phyloP scores from a whole-genome alignment of 2,888 invertebrate species.

The Leptopterna dolabrata region DNA sequence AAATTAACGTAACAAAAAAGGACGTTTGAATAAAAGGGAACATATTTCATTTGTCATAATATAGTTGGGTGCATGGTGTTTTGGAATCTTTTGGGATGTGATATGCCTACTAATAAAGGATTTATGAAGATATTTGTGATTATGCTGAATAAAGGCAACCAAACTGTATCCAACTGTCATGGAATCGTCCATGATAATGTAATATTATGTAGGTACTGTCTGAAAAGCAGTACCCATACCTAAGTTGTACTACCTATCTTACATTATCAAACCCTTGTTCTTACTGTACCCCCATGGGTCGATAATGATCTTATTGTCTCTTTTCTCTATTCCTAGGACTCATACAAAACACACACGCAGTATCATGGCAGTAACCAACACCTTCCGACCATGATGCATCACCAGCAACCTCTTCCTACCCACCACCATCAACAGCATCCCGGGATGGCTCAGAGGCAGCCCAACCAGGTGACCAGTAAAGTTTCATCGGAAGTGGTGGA shows the following conservation, averaged over 20 bases:
- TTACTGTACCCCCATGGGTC: background rate
- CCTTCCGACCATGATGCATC: background rate
- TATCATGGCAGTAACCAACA: background rate
- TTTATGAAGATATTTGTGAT: too few relatives aligned
- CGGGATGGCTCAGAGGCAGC: background rate
- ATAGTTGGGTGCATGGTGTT: too few relatives aligned
- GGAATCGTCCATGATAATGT: too few relatives aligned
- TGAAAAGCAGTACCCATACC: too few relatives aligned
- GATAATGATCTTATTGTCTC: too few relatives aligned
- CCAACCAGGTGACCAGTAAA: background rate
- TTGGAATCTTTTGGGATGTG: too few relatives aligned
- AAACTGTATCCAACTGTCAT: too few relatives aligned
- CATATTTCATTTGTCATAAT: too few relatives aligned
- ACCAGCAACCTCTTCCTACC: background rate
- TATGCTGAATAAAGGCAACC: too few relatives aligned
- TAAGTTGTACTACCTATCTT: too few relatives aligned
- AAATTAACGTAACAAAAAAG: background rate
- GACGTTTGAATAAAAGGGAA: background rate
- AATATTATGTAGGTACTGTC: too few relatives aligned
- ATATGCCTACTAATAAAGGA: too few relatives aligned
- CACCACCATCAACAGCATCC: conserved; percentile 4
- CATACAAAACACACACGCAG: background rate
- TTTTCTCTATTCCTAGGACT: background rate
- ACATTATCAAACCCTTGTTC: background rate
- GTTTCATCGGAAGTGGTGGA: conserved; percentile 49